phyloP scores from a whole-genome alignment of 2,113 vertebrate genomes.

The Chelonoidis abingdonii region DNA sequence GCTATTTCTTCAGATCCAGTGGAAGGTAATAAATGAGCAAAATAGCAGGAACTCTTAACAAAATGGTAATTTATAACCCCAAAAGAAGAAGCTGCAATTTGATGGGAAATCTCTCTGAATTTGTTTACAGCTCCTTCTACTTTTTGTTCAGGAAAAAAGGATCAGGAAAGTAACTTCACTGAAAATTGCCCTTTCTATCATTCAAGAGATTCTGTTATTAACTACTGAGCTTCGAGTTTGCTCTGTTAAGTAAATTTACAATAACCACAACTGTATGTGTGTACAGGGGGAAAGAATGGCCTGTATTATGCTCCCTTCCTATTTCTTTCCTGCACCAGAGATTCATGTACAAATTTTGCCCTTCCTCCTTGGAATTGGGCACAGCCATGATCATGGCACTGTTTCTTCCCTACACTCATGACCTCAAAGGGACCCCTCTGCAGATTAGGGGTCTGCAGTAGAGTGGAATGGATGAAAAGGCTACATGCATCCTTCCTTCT shows the following conservation, averaged over 20 bases:
- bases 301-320: not conserved
- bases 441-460: not conserved
- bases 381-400: not conserved
- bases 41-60: not conserved
- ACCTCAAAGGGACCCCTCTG: not conserved
- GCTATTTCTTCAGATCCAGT: too few species aligned
- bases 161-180: not conserved
- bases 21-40: not conserved
- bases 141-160: not conserved
- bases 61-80: not conserved
- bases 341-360: not conserved
- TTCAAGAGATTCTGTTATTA: not conserved
- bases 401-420: not conserved
- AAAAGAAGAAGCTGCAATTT: not conserved
- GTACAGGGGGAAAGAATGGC: rapidly evolving
- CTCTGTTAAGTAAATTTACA: not conserved
- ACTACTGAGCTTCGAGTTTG: not conserved
- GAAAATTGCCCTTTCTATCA: not conserved
- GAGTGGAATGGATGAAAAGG: not conserved
- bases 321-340: not conserved
- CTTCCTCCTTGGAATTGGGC: not conserved
- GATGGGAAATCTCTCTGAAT: not conserved
- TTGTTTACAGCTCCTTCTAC: not conserved
- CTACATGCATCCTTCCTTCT: not conserved
- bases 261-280: not conserved